Evolutionary conservation across 2,888 invertebrate genomes (phyloP).

Genomic region (Azorinus chamasolen): DNA sequence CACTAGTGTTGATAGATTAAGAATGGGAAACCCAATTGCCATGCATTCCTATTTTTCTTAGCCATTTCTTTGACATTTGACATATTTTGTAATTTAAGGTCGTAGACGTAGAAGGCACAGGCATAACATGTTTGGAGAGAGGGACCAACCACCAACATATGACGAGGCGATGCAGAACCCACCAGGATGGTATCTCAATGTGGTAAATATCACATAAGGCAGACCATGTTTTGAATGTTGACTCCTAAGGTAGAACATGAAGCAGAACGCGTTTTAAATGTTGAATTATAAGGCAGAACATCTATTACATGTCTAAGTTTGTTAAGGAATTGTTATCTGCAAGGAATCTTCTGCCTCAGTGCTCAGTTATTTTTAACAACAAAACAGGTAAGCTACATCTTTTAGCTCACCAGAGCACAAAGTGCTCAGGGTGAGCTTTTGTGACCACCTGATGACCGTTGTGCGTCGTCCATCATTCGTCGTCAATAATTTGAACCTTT

Average conservation of each 20-base stretch:
- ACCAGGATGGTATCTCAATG: conserved; percentile 64
- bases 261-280: neutral
- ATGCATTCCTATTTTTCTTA: too few relatives aligned
- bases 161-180: conserved; percentile 77
- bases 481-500: too few relatives aligned
- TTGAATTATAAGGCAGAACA: neutral
- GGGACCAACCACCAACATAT: conserved; percentile 77
- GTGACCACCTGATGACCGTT: too few relatives aligned
- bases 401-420: too few relatives aligned
- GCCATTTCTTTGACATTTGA: too few relatives aligned
- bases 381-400: too few relatives aligned
- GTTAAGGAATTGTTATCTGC: neutral
- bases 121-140: conserved; percentile 30
- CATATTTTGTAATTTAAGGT: neutral
- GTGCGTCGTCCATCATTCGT: too few relatives aligned
- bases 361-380: too few relatives aligned
- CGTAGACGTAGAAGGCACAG: conserved; percentile 36
- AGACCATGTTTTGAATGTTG: neutral
- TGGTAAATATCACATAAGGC: conserved; percentile 35
- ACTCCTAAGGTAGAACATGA: neutral
- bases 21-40: too few relatives aligned
- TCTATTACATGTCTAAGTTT: too few relatives aligned
- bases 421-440: too few relatives aligned
- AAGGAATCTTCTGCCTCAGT: neutral
- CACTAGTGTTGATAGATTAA: too few relatives aligned